Evolutionary conservation across 2,113 vertebrate species (phyloP).

Genomic region (Pomatorhinus ruficollis): DNA sequence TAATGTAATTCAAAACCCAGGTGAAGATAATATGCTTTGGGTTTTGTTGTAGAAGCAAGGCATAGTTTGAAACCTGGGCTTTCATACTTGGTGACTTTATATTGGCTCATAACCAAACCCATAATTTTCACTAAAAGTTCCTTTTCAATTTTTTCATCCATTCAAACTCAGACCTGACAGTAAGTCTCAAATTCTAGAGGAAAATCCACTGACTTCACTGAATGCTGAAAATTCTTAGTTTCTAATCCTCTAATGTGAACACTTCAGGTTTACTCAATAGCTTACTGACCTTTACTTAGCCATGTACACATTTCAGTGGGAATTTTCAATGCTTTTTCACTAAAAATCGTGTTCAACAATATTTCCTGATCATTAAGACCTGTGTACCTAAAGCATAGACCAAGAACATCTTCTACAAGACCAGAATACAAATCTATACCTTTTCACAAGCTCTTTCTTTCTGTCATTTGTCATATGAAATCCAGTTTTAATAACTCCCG

Average conservation of each 20-base stretch:
- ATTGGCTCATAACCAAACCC: not conserved
- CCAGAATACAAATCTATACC: conserved; percentile 44
- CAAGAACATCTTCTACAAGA: not conserved
- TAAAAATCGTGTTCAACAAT: conserved; percentile 68
- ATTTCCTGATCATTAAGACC: conserved; percentile 60
- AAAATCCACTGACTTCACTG: conserved; percentile 2
- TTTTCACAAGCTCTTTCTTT: not conserved
- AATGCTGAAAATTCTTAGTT: conserved; percentile 38
- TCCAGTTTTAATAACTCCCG: not conserved
- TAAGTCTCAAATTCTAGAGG: not conserved
- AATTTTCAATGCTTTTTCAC: conserved; percentile 60
- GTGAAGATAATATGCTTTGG: not conserved
- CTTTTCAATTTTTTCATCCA: not conserved
- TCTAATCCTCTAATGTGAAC: conserved; percentile 47
- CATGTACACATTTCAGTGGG: conserved; percentile 55
- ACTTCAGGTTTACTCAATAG: conserved; percentile 53
- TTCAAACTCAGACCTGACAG: not conserved
- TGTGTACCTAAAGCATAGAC: conserved; percentile 50
- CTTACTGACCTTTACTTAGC: conserved; percentile 65
- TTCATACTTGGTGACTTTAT: not conserved
- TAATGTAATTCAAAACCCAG: not conserved
- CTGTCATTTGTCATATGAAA: not conserved
- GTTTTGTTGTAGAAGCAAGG: not conserved
- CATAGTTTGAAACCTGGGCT: not conserved
- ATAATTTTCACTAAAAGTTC: not conserved